Percentiles rank a stretch among this genome's conserved stretches.
Evolutionary conservation across 1,140 invertebrate species (phyloP).

Genomic region (Atopsyche davidsoni): DNA sequence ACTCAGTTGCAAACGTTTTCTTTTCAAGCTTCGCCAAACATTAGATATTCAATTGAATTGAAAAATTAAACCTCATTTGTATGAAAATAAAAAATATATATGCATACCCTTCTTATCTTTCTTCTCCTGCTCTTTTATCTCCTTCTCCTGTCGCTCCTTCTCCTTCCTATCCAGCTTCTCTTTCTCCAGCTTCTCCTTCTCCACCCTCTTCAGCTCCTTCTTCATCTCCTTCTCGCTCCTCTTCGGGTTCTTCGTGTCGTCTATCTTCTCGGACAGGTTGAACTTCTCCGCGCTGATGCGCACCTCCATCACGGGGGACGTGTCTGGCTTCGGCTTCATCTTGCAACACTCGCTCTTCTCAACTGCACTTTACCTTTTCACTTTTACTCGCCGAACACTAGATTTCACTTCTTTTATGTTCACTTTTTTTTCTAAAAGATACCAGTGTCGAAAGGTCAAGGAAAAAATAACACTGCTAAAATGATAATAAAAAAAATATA

Average conservation of each 20-base stretch:
- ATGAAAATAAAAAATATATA: too few relatives aligned
- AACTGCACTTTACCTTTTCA: too few relatives aligned
- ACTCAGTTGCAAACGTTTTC: too few relatives aligned
- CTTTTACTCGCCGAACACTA: too few relatives aligned
- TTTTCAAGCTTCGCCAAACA: too few relatives aligned
- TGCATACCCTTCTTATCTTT: conserved; percentile 49
- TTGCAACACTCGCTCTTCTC: conserved; percentile 9
- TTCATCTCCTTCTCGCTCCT: conserved; percentile 48
- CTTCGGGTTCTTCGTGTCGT: conserved; percentile 43
- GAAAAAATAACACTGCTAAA: too few relatives aligned
- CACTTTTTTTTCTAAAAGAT: too few relatives aligned
- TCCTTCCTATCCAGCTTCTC: conserved; percentile 49
- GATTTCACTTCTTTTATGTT: too few relatives aligned
- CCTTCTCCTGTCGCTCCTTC: conserved; percentile 44
- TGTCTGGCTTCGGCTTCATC: conserved; percentile 47
- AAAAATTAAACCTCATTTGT: too few relatives aligned
- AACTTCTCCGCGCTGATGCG: conserved; percentile 42
- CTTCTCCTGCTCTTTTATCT: conserved; percentile 47
- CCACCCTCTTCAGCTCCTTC: conserved; percentile 47
- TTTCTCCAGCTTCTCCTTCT: conserved; percentile 46
- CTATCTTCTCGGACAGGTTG: conserved; percentile 49
- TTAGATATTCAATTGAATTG: too few relatives aligned
- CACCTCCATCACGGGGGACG: conserved; percentile 31
- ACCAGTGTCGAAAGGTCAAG: too few relatives aligned
- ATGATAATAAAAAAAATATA: too few relatives aligned